Evolutionary conservation across 2,888 invertebrate species (phyloP).

Genomic region (Cerceris ruficornis): DNA sequence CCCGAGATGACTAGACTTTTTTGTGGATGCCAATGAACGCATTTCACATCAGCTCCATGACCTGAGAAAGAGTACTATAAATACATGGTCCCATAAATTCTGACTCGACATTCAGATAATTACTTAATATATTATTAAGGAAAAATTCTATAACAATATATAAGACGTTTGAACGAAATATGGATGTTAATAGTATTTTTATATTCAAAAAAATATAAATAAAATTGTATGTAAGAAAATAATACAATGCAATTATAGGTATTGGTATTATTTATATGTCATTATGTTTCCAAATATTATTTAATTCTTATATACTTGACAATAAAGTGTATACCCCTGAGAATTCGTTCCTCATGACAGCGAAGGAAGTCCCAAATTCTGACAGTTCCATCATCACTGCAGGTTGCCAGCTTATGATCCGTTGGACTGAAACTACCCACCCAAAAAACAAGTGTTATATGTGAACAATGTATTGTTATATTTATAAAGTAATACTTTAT

Average conservation of each 20-base stretch:
- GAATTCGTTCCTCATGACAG: conserved; percentile 97
- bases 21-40: conserved; percentile 99
- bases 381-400: conserved; percentile 99
- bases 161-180: too few species aligned
- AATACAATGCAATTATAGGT: conserved; percentile 1
- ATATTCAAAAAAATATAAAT: background rate
- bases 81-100: background rate
- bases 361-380: conserved; percentile 99
- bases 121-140: conserved; percentile 6
- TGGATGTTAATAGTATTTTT: too few species aligned
- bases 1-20: conserved; percentile 98
- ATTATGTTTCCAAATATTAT: background rate
- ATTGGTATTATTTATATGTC: background rate
- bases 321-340: conserved; percentile 85
- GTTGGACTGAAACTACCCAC: conserved; percentile 97
- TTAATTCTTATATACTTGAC: background rate
- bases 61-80: conserved; percentile 82
- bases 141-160: background rate
- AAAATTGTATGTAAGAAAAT: background rate
- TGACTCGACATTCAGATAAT: too few species aligned
- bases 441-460: conserved; percentile 75
- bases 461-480: conserved; percentile 56
- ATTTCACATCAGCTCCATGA: conserved; percentile 99
- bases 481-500: conserved; percentile 66
- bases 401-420: conserved; percentile 99